Evolutionary conservation across 92 coral and sea anemone genomes (phyloP), one percentile per base, ranked within the genome.

Genomic region (Isaurus tuberculatus): DNA sequence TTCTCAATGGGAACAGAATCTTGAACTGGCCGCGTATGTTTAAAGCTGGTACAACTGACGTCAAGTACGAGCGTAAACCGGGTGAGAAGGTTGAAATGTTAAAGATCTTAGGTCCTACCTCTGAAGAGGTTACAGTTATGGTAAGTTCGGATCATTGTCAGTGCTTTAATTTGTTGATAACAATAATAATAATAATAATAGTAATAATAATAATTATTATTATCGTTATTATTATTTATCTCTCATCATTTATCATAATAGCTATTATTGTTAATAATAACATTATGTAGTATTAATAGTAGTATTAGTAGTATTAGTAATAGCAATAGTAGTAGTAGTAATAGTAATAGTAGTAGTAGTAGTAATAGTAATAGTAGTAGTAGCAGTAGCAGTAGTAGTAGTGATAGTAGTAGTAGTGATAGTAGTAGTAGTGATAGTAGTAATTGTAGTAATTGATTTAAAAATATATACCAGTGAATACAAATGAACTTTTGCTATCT

Each of bases 51-150:
- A 73, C 68, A 14, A 75, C 88, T 14, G 91, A 93, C 10, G 72
- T 93, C 44, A 80, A 87, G 48, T 93, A 93, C 83, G 85, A 89
- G 7, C 85, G 92, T n/a, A 81, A 82, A 10, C 86, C 83, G 5
- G 87, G 86, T 49, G 91, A 87, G 37, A 67, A 82, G 25, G 70
- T 42, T 8, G 98, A 93, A 61, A 90, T 94, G 20, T 70, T 91
- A 14, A 83, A 86, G 85, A 93, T 93, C 33, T 71, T 79, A 25
- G 98, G 98, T 15, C 98, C 98, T 40, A 91, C 98, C 29, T 70
- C 65, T 2, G 94, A 93, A 72, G 85, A 86, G 57, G 33, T 91
- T 13, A 70, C 79, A 28, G 93, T 93, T 46, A 91, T 64, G 91
- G 98, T 93, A 31, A 84, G 93, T 48, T 19, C 2, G 31, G 0